Evolutionary conservation across 2,797 vertebrate genomes (phyloP), one percentile per base, ranked within the genome.

Genomic region (Parotocinclus haroldoi): DNA sequence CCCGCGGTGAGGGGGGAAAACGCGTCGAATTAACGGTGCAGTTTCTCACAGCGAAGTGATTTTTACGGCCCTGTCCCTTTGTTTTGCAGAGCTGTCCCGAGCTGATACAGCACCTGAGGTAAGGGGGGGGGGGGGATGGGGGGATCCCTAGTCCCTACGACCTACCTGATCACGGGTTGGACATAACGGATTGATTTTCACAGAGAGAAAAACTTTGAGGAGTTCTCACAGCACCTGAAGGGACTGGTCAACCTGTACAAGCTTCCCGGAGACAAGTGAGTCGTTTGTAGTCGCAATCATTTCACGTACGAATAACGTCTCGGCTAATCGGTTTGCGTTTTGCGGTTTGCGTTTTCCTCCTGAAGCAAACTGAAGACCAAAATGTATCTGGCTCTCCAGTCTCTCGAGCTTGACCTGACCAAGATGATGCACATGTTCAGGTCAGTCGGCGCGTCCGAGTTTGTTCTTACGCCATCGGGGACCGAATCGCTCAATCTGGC

Each of bases 401-500:
- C 96, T 64, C 84, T 99, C 79, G 97, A 99, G 84, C 82, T 98
- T 78, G 96, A 99, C 82, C 94, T 99, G 63, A 94, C 95, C 18
- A 99, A 98, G 88, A 99, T 99, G 97, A 96, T 97, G 74, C 92
- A 95, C 77, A 98, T 99, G 95, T 99, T 97, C 72, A 95, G 95
- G 97, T 42, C 40, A 7, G 40, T 11, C 1, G 7, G 40, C 9
- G 40, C 10, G 1, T 1, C 10, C 8, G 8, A 42, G 40, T 11
- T 11, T 42, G 40, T 1, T 42, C 8, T 9, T 42, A 1, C 40
- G 1, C 9, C 7, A 7, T 42, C 40, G 4, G 40, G 8, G 7
- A 9, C 40, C 4, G 40, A 9, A 42, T 42, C 8, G 27, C 2
- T 27, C 2, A 27, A 27, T 27, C 2, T 27, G 27, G 27, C 2